phyloP scores from a whole-genome alignment of 2,888 invertebrate genomes.

The Leucophenga maculata region DNA sequence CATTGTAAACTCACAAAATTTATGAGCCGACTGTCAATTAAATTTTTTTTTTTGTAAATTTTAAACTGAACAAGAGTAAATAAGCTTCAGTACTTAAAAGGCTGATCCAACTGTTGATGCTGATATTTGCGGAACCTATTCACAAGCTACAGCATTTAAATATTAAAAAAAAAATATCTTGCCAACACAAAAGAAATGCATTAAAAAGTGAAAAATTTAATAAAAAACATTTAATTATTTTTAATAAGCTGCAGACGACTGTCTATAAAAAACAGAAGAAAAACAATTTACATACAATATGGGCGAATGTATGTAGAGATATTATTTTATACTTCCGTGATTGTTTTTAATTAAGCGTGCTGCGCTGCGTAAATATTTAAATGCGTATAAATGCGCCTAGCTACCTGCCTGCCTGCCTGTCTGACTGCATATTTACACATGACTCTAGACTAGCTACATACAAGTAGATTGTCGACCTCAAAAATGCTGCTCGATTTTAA shows the following conservation, averaged over 20 bases:
- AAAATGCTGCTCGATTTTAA: background rate
- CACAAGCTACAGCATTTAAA: too few relatives aligned
- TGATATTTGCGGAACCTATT: too few relatives aligned
- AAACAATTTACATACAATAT: background rate
- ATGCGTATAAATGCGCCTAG: background rate
- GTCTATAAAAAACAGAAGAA: background rate
- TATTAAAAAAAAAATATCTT: background rate
- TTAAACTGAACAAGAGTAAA: too few relatives aligned
- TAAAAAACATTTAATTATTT: background rate
- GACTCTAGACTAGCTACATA: background rate
- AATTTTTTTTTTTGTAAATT: too few relatives aligned
- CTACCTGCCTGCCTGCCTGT: too few relatives aligned
- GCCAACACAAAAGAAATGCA: background rate
- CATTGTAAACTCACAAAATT: too few relatives aligned
- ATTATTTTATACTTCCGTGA: conserved; percentile 11
- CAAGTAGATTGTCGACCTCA: background rate
- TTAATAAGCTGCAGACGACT: background rate
- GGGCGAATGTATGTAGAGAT: background rate
- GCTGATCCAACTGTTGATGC: too few relatives aligned
- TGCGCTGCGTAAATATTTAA: conserved; percentile 16
- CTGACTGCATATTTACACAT: background rate
- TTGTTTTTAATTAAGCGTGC: conserved; percentile 13
- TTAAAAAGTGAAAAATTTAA: background rate
- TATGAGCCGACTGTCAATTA: too few relatives aligned
- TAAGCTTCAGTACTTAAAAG: too few relatives aligned